Base-by-base conservation (phyloP, 2,113 vertebrate species). In the Anarhynchus alexandrinus region DNA sequence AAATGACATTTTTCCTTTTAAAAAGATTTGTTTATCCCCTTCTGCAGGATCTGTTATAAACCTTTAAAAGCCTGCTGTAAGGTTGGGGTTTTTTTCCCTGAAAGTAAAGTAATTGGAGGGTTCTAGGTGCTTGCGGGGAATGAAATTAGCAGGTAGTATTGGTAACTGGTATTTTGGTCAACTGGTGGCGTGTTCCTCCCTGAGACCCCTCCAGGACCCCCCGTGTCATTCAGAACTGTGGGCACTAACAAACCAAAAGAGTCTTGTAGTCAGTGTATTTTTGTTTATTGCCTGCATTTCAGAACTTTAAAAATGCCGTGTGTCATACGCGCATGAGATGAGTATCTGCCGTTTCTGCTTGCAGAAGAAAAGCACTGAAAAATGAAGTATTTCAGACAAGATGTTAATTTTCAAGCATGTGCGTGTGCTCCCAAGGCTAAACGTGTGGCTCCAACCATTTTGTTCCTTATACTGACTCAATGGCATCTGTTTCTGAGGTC, bases 401-500 rank as follows among this genome's bases (percentile, higher is more conserved):
- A 71, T 88, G 88, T 38, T 22, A 13, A 38, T 86, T 83, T 59
- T 29, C 43, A 36, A 47, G 76, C 12, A 2, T 9, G 52, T 91
- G 80, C 2, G 0, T 47, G 36, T 1, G 1, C 67, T 96, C 78
- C 30, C 40, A 2, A 15, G 91, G 80, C 89, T 74, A 8, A 42
- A n/a, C 51, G 32, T 32, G 90, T 21, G 87, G 70, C 82, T 96
- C n/a, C 1, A 27, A 58, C 65, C 58, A 58, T 57, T 95, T 90
- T 86, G 90, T 90, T 96, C 94, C 40, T 29, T 80, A 3, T 1
- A 8, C 58, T 96, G 93, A 95, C 82, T 92, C 88, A 90, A 8
- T 88, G 93, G 72, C 92, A 95, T 88, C 92, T 96, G 92, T 83
- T 95, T 25, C 59, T n/a, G 82, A 81, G 92, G 70, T 61, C 90